Base-by-base conservation (phyloP, 1,140 invertebrate species). In the Oppia nitens region DNA sequence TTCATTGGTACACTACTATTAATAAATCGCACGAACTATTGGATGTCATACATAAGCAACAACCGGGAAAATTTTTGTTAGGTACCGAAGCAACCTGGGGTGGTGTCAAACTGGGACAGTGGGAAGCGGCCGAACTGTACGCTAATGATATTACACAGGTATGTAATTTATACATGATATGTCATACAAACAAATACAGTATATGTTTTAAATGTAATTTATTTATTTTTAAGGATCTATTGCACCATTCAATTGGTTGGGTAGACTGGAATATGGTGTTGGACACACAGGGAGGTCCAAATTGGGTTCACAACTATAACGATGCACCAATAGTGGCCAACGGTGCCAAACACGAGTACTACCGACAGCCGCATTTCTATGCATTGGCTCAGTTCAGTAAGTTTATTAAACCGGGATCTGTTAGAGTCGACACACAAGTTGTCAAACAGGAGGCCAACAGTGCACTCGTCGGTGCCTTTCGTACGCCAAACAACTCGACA, bases 301-400 rank as follows among this genome's bases (percentile, higher is more conserved):
- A 81, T 66, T 88, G 81, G 78, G 78, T 78, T 0, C 66, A 79
- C 3, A 85, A 87, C 66, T 77, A 73, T 65, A 17, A 11, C 0
- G 86, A 90, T 68, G 72, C 84, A 0, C 76, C 86, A 0, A 79
- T 91, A 27, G 76, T 91, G 50, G 79, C 86, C 0, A 80, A 84
- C 63, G 70, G 74, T 0, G 71, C 74, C 9, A 67, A 74, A 12
- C 59, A 66, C 20, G 71, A 85, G 68, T 87, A 91, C 66, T 86
- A 85, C 66, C 89, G 89, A 67, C 24, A 58, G 17, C 24, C 32
- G 11, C 40, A 17, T 21, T 53, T 62, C 45, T 60, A 53, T 21
- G 60, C 27, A 3, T 2, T 28, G n/a, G 59, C 4, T 2, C 32
- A 61, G 29, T 62, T 53, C 21, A 60, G 58, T 25, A 24, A 53